phyloP scores from a whole-genome alignment of 2,113 vertebrate species.

The Dromaius novaehollandiae region DNA sequence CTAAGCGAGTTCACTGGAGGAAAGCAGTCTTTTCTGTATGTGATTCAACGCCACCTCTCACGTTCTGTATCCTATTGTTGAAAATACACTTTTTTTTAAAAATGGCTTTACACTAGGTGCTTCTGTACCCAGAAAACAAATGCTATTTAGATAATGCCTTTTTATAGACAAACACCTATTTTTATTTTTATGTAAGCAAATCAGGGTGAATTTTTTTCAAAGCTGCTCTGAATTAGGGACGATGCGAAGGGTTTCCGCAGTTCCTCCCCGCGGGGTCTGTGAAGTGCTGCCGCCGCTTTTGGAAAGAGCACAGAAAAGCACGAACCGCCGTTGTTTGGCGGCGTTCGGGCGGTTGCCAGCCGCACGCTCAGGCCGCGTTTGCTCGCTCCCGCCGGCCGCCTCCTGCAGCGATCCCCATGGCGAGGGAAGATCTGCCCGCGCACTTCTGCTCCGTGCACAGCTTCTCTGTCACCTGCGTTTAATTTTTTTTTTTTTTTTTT shows the following conservation, averaged over 20 bases:
- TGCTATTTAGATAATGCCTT: background rate
- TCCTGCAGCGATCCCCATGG: background rate
- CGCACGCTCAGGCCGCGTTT: background rate
- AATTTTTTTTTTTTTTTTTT: background rate
- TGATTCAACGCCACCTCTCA: background rate
- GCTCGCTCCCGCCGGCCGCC: accelerated
- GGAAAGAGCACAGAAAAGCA: background rate
- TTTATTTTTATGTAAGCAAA: background rate
- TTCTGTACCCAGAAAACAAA: background rate
- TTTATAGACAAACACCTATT: background rate
- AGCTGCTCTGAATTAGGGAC: background rate
- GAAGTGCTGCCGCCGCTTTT: background rate
- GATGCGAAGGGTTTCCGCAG: background rate
- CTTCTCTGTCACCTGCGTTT: background rate
- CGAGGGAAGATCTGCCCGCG: background rate
- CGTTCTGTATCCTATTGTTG: background rate
- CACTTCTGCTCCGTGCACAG: background rate
- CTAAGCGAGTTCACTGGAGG: background rate
- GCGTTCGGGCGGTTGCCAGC: background rate
- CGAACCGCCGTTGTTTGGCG: background rate
- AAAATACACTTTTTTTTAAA: background rate
- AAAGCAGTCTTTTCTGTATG: background rate
- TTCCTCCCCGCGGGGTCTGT: background rate
- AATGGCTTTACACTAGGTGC: background rate
- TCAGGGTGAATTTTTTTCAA: background rate